Evolutionary conservation across 2,113 vertebrate genomes (phyloP).

Genomic region (Corythoichthys intestinalis): DNA sequence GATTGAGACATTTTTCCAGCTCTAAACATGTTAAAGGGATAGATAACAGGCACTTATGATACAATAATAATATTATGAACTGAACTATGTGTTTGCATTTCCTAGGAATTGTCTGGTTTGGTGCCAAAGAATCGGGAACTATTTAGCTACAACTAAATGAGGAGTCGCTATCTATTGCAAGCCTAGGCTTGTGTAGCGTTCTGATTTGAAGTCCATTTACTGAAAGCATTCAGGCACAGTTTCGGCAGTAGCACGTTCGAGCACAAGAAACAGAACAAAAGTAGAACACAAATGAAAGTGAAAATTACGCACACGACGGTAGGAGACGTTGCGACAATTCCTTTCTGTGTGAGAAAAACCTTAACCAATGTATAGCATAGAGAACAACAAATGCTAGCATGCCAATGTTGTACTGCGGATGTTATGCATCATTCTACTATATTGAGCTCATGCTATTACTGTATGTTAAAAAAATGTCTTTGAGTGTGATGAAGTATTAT

Average conservation of each 20-base stretch:
- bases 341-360: slow-evolving; percentile 2
- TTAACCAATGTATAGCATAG: neutral
- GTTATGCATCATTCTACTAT: neutral
- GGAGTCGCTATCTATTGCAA: neutral
- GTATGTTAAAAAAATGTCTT: neutral
- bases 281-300: neutral
- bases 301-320: neutral
- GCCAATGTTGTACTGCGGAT: slow-evolving; percentile 6
- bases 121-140: neutral
- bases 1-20: slow-evolving; percentile 24
- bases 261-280: neutral
- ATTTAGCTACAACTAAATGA: neutral
- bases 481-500: neutral
- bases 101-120: slow-evolving; percentile 43
- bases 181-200: neutral
- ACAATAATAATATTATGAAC: slow-evolving; percentile 44
- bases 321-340: neutral
- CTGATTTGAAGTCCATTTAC: neutral
- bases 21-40: slow-evolving; percentile 76
- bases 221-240: neutral
- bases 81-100: slow-evolving; percentile 33
- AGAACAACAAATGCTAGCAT: neutral
- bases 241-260: neutral
- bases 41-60: slow-evolving; percentile 78
- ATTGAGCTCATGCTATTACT: slow-evolving; percentile 1